Percentiles rank a stretch among this genome's conserved stretches.
phyloP scores from a whole-genome alignment of 2,797 vertebrate genomes.

The Squalus acanthias region DNA sequence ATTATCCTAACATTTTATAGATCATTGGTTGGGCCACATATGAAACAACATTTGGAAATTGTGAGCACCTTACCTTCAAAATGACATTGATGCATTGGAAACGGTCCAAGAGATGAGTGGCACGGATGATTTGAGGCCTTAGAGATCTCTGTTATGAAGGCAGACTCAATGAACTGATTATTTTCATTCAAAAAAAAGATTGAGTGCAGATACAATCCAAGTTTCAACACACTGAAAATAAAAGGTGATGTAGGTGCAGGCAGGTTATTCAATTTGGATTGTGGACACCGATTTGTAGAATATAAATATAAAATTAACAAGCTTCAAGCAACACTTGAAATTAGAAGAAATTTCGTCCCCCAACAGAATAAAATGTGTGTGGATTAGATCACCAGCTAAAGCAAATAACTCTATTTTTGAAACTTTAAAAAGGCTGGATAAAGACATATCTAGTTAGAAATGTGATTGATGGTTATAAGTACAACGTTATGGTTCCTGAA shows the following conservation, averaged over 20 bases:
- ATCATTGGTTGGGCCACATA: neutral
- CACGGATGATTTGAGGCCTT: neutral
- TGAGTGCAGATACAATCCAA: neutral
- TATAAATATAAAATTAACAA: neutral
- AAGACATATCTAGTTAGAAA: neutral
- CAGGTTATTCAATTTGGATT: neutral
- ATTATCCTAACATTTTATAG: slow-evolving; percentile 17
- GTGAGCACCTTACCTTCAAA: slow-evolving; percentile 12
- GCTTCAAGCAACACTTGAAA: neutral
- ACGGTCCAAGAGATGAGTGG: neutral
- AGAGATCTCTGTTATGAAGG: neutral
- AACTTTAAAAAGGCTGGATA: neutral
- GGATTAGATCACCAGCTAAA: neutral
- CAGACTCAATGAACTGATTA: slow-evolving; percentile 10
- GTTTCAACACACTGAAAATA: slow-evolving; percentile 15
- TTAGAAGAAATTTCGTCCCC: neutral
- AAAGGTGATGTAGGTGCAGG: neutral
- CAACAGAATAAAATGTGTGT: neutral
- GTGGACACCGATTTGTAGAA: neutral
- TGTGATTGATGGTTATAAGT: neutral
- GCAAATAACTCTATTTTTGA: neutral
- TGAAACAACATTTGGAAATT: slow-evolving; percentile 1
- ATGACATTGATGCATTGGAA: slow-evolving; percentile 23
- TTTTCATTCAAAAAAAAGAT: slow-evolving; percentile 18
- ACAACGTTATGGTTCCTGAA: neutral